Percentiles rank a stretch among this genome's conserved stretches.
Conservation (phyloP, 2,797 vertebrate genomes). For the Orestias chungarensis region DNA sequence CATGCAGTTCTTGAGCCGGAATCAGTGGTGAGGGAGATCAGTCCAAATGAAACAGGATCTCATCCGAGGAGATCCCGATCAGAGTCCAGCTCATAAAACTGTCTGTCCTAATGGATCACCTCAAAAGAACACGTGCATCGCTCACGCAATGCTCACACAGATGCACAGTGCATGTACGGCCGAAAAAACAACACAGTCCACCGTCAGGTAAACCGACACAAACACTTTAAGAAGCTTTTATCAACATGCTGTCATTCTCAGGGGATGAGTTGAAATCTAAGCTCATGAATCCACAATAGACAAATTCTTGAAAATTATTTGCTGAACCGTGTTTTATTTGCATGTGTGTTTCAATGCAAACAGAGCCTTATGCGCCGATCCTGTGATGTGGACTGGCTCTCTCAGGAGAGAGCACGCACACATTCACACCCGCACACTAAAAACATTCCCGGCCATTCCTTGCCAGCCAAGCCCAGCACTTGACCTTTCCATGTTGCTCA, state of each 20-base stretch:
- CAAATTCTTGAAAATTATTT: slow-evolving; percentile 74
- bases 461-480: slow-evolving; percentile 66
- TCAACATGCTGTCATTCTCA: slow-evolving; percentile 54
- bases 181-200: slow-evolving; percentile 16
- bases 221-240: slow-evolving; percentile 47
- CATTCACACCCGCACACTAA: slow-evolving; percentile 57
- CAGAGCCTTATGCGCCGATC: slow-evolving; percentile 45
- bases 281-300: slow-evolving; percentile 72
- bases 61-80: slow-evolving; percentile 72
- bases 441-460: slow-evolving; percentile 58
- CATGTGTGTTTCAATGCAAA: slow-evolving; percentile 68
- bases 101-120: slow-evolving; percentile 74
- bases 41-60: slow-evolving; percentile 76
- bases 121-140: slow-evolving; percentile 38
- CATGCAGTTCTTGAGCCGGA: slow-evolving; percentile 74
- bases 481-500: slow-evolving; percentile 83
- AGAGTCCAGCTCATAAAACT: slow-evolving; percentile 76
- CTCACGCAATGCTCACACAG: slow-evolving; percentile 25
- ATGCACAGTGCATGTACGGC: slow-evolving; percentile 25
- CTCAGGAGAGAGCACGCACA: slow-evolving; percentile 66
- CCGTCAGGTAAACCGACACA: slow-evolving; percentile 6
- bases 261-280: slow-evolving; percentile 58
- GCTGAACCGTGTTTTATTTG: slow-evolving; percentile 72
- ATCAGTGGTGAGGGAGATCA: slow-evolving; percentile 71
- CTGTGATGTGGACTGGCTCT: slow-evolving; percentile 76